Evolutionary conservation across 2,797 vertebrate genomes (phyloP).

Genomic region (Hylomyscus alleni): DNA sequence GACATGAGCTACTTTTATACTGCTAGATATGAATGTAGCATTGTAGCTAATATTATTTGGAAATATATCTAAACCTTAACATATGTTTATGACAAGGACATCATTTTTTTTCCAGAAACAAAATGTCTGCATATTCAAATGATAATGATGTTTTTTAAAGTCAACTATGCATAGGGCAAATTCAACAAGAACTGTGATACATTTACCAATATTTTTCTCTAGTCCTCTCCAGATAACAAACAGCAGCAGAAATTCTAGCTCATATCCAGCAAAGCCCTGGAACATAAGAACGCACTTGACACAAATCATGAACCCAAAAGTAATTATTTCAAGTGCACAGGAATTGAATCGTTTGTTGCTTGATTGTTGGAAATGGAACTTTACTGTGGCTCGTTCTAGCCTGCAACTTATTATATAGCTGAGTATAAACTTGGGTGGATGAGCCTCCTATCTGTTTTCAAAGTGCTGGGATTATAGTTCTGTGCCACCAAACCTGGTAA

Average conservation of each 20-base stretch:
- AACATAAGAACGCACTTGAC: neutral
- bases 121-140: neutral
- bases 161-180: neutral
- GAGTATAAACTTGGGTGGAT: neutral
- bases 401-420: neutral
- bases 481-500: neutral
- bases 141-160: neutral
- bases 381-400: neutral
- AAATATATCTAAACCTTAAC: neutral
- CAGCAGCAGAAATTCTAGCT: neutral
- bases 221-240: neutral
- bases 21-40: neutral
- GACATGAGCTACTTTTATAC: neutral
- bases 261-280: neutral
- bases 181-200: neutral
- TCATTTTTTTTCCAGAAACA: neutral
- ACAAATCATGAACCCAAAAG: neutral
- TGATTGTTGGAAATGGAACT: neutral
- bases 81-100: neutral
- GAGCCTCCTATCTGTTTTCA: neutral
- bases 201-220: neutral
- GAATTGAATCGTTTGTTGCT: neutral
- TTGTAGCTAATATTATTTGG: neutral
- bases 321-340: neutral
- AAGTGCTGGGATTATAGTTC: neutral